A percentile compares a stretch with the other conserved stretches of the same genome.
Conservation (phyloP, 35 echinoderm and acorn worm genomes). For the Apostichopus californicus region DNA sequence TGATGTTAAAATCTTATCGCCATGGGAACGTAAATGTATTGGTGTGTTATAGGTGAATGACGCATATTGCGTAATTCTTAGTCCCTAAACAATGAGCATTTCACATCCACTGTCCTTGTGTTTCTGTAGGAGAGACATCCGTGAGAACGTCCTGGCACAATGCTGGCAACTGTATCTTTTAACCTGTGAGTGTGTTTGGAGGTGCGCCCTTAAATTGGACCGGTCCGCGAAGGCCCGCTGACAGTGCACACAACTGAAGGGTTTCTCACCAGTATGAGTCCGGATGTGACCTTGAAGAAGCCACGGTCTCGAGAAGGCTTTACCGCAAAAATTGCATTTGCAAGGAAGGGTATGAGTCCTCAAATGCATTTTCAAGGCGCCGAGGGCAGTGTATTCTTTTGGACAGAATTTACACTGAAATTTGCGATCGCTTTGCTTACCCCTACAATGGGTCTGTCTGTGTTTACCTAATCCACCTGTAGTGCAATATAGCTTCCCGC, state of each 20-base stretch:
- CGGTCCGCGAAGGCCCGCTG: constrained; percentile 90
- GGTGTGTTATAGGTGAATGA: no score
- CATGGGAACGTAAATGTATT: background rate
- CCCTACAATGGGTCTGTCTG: constrained; percentile 76
- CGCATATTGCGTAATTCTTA: background rate
- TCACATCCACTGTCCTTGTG: constrained; percentile 88
- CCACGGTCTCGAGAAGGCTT: constrained; percentile 94
- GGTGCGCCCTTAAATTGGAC: constrained; percentile 87
- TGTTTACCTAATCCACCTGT: constrained; percentile 83
- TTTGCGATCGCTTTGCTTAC: constrained; percentile 61
- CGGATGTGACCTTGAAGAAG: constrained; percentile 93
- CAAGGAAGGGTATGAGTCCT: constrained; percentile 95
- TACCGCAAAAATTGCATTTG: constrained; percentile 92
- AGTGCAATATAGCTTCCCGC: constrained; percentile 74
- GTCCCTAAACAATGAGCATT: background rate
- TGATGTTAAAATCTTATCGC: background rate
- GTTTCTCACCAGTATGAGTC: constrained; percentile 94
- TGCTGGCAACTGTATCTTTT: constrained; percentile 88
- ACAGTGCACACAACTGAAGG: constrained; percentile 86
- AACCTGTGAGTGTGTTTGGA: constrained; percentile 96
- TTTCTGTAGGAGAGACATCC: constrained; percentile 90
- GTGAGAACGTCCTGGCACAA: constrained; percentile 85
- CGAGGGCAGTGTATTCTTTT: constrained; percentile 90
- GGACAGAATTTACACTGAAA: constrained; percentile 96
- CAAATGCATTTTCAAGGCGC: constrained; percentile 98